Percentiles rank a stretch among this genome's conserved stretches.
These are phyloP conservation scores for Apeltes quadracus DNA, from an alignment of 2,113 vertebrate genomes.

Conservation along the genomic window DNA sequence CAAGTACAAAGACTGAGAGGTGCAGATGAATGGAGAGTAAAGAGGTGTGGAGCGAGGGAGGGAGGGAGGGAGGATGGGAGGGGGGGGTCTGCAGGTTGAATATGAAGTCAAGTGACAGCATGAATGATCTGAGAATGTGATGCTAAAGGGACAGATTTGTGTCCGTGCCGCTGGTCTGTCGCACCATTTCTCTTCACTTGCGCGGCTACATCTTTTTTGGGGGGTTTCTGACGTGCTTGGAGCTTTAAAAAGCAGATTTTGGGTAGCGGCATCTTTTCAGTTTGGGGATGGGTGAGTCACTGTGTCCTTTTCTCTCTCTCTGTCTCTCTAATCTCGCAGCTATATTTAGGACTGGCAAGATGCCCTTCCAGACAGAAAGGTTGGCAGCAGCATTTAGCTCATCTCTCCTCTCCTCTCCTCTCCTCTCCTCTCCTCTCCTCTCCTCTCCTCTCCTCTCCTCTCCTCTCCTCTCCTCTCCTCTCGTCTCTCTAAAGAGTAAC, in stretches of 20 bases:
- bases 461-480: conserved; percentile 23
- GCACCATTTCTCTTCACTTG: not conserved
- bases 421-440: conserved; percentile 1
- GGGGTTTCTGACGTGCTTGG: conserved; percentile 5
- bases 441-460: conserved; percentile 34
- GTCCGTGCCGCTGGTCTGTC: not conserved
- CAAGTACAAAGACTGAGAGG: conserved; percentile 58
- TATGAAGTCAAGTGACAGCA: conserved; percentile 1
- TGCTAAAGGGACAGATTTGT: not conserved
- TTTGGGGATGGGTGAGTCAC: conserved; percentile 74
- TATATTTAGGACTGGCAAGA: conserved; percentile 81
- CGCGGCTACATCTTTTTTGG: not conserved
- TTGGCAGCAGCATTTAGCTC: conserved; percentile 64
- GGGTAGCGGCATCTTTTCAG: conserved; percentile 46
- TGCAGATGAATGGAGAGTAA: conserved; percentile 18
- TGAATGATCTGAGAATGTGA: not conserved
- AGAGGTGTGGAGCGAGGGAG: not conserved
- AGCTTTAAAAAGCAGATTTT: conserved; percentile 30
- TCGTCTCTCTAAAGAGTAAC: not conserved
- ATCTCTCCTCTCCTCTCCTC: conserved; percentile 32
- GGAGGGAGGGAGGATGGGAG: not conserved
- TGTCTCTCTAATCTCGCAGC: conserved; percentile 74
- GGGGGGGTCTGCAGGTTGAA: not conserved
- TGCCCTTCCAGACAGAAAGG: conserved; percentile 75
- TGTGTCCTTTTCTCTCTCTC: conserved; percentile 47